Percentiles rank a stretch among this genome's conserved stretches.
Evolutionary conservation across 2,797 vertebrate species (phyloP).

Genomic region (Falco berigora): DNA sequence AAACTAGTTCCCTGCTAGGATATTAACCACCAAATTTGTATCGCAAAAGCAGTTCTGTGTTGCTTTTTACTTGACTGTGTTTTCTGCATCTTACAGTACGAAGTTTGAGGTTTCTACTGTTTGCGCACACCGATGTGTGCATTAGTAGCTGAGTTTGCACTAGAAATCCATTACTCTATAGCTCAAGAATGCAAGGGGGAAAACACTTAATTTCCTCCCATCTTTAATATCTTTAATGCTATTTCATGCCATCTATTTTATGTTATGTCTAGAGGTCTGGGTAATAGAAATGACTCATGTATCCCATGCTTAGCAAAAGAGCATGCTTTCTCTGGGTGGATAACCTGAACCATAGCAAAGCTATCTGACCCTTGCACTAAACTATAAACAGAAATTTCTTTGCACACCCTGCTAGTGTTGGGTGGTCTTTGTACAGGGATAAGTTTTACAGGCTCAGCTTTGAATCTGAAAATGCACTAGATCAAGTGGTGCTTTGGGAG

Average conservation of each 20-base stretch:
- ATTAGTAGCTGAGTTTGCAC: neutral
- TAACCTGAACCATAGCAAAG: conserved; percentile 35
- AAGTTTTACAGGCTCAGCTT: conserved; percentile 20
- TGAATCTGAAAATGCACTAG: conserved; percentile 4
- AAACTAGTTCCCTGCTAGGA: neutral
- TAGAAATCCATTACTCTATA: conserved; percentile 18
- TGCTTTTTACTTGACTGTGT: neutral
- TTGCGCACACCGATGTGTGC: neutral
- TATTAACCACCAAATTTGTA: neutral
- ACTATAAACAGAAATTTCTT: conserved; percentile 7
- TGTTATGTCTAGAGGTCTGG: conserved; percentile 40
- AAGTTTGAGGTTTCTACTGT: neutral
- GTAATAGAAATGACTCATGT: conserved; percentile 34
- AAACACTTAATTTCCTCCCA: conserved; percentile 15
- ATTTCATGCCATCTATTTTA: conserved; percentile 30
- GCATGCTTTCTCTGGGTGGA: conserved; percentile 3
- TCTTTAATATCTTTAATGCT: conserved; percentile 37
- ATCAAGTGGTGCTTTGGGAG: conserved; percentile 13
- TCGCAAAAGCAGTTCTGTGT: neutral
- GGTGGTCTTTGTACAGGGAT: conserved; percentile 6
- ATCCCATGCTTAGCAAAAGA: conserved; percentile 10
- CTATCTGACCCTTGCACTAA: neutral
- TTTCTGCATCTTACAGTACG: neutral
- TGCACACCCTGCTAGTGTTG: neutral
- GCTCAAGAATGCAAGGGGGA: conserved; percentile 42